phyloP scores from a whole-genome alignment of 2,888 invertebrate species.

The Cephus nigrinus region DNA sequence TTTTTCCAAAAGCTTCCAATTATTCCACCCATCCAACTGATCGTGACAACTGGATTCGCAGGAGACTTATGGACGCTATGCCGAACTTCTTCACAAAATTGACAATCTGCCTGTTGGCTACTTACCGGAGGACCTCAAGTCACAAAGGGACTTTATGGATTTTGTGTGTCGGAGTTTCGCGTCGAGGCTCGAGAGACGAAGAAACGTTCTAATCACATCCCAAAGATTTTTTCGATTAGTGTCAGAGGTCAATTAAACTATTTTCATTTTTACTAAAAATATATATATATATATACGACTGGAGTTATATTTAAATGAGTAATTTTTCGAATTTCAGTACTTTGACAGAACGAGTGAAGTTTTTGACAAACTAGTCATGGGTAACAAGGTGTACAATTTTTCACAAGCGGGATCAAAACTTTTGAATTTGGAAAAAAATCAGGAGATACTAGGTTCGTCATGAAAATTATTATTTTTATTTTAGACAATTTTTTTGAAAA shows the following conservation, averaged over 20 bases:
- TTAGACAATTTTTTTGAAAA: background rate
- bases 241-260: constrained; percentile 70
- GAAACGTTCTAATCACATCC: constrained; percentile 80
- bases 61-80: constrained; percentile 84
- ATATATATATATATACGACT: background rate
- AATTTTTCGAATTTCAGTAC: constrained; percentile 63
- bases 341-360: constrained; percentile 76
- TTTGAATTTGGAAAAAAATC: constrained; percentile 72
- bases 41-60: constrained; percentile 39
- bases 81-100: constrained; percentile 80
- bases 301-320: background rate
- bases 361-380: constrained; percentile 76
- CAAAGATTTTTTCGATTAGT: constrained; percentile 80
- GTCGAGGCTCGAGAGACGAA: constrained; percentile 76
- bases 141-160: constrained; percentile 85
- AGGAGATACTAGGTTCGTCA: constrained; percentile 70
- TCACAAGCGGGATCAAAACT: constrained; percentile 71
- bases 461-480: background rate
- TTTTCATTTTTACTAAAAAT: background rate
- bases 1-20: background rate
- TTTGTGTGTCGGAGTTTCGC: constrained; percentile 84
- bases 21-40: background rate
- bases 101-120: constrained; percentile 69
- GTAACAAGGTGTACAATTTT: constrained; percentile 71
- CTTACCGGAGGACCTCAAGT: constrained; percentile 71